Percentiles rank a stretch among this genome's conserved stretches.
Conservation (phyloP, 2,797 vertebrate genomes). For the Presbytis comata region DNA sequence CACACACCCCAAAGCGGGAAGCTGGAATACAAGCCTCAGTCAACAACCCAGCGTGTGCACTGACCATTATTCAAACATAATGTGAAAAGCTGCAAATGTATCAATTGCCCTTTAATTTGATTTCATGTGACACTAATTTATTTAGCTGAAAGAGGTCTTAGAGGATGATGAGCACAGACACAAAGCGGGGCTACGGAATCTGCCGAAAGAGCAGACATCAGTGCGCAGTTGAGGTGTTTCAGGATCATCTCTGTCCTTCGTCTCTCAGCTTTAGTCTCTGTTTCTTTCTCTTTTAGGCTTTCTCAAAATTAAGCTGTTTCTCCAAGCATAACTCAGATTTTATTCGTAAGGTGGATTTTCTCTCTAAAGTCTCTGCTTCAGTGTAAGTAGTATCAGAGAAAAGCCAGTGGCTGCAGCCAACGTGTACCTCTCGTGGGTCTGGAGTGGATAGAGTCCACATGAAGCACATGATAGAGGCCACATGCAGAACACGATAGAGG, state of each 20-base stretch:
- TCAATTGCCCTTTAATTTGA: conserved; percentile 5
- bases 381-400: not conserved
- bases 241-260: not conserved
- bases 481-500: fast-evolving
- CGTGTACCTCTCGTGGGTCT: too few species aligned
- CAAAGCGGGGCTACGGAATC: not conserved
- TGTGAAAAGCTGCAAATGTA: not conserved
- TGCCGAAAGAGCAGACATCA: fast-evolving
- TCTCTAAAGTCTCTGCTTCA: not conserved
- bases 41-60: not conserved
- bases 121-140: not conserved
- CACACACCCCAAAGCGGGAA: too few species aligned
- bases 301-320: not conserved
- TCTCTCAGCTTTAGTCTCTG: not conserved
- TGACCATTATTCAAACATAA: not conserved
- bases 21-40: not conserved
- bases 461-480: too few species aligned
- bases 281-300: not conserved
- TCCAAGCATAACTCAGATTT: not conserved
- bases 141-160: not conserved
- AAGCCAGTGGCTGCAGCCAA: too few species aligned
- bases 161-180: not conserved
- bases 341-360: too few species aligned
- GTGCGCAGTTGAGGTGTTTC: not conserved
- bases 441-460: not conserved